Base-by-base conservation (phyloP, 2,797 vertebrate species). In the Dendrocincla fuliginosa region DNA sequence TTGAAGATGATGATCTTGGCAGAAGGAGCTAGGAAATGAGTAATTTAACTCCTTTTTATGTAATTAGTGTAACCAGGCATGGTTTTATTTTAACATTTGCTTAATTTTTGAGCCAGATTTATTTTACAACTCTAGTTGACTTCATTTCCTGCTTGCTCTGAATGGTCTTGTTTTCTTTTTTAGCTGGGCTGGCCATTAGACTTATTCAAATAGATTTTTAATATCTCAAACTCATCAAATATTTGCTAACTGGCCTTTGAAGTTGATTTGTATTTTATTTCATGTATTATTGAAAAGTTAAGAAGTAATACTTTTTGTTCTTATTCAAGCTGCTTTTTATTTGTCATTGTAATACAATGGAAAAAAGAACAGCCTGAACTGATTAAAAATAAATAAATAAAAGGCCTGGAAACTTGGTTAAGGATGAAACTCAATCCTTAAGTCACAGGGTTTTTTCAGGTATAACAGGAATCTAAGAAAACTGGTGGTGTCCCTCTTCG, bases 81-180 rank as follows among this genome's bases (percentile, higher is more conserved):
- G 90, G 96, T 82, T 96, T 97, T 93, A 95, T 97, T 97, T 96
- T 96, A 96, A 95, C 95, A 91, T 97, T 97, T 97, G 91, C 92
- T 97, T 96, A 96, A 96, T 97, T 97, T 97, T 97, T 97, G 52
- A 95, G 95, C 96, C 89, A 85, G 85, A 81, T 97, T 95, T 94
- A 87, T 97, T 96, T 95, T 93, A 96, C 97, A 90, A 95, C 95
- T 95, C 93, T 81, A 77, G 95, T 96, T 96, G 96, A 93, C 88
- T 97, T 97, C 87, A 97, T 97, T 97, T 97, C 78, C 95, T 97
- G 91, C 53, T 93, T 5, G 13, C 52, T 87, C 82, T 91, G 37
- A 96, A 95, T 92, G 76, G 93, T 92, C 78, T 93, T 83, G 81
- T 95, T 95, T 94, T 96, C 59, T 87, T 85, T 96, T 96, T 96